Evolutionary conservation across 1,140 invertebrate genomes (phyloP).

Genomic region (Paraescarpia echinospica): DNA sequence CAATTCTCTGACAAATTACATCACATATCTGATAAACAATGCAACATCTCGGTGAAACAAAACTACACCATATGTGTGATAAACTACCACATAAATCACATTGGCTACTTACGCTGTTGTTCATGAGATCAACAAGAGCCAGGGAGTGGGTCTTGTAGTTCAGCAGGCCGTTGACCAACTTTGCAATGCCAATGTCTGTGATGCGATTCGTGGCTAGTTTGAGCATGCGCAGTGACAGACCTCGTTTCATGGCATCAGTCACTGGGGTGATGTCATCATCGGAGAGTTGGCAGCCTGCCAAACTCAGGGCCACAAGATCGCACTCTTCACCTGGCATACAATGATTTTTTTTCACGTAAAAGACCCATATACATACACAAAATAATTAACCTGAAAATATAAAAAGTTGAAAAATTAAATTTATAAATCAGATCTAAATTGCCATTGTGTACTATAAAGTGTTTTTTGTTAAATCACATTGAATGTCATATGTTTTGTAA

Average conservation of each 20-base stretch:
- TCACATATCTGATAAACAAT: no score
- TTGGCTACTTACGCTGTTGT: constrained; percentile 31
- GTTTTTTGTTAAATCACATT: no score
- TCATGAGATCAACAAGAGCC: constrained; percentile 41
- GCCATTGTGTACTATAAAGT: no score
- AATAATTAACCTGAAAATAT: no score
- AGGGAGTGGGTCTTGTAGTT: constrained; percentile 38
- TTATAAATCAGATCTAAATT: no score
- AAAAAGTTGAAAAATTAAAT: no score
- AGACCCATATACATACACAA: background rate
- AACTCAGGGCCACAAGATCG: constrained; percentile 38
- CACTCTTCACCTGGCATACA: background rate
- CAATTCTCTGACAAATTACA: no score
- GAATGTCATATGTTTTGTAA: no score
- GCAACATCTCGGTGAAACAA: no score
- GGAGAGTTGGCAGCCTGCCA: constrained; percentile 42
- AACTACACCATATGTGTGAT: background rate
- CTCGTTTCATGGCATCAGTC: constrained; percentile 36
- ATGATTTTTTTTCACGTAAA: background rate
- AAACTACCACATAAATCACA: background rate
- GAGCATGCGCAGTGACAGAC: constrained; percentile 42
- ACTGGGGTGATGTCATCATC: constrained; percentile 42
- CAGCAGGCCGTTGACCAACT: constrained; percentile 36
- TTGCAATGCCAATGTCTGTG: constrained; percentile 38
- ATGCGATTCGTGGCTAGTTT: constrained; percentile 47